Base-by-base conservation (phyloP, 2,797 vertebrate genomes). In the Iguana delicatissima region DNA sequence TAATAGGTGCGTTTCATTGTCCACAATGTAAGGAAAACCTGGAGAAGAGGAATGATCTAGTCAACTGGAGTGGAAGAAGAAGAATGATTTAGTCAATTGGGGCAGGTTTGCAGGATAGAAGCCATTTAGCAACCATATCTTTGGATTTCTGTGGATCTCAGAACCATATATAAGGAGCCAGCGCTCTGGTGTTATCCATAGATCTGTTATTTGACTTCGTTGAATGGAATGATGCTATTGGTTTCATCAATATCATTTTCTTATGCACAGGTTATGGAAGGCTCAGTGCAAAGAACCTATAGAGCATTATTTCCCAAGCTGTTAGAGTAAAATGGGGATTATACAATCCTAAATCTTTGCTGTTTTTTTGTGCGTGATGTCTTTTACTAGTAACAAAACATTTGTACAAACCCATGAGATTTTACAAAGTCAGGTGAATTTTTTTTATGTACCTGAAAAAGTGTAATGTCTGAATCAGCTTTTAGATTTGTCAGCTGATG, bases 401-500 rank as follows among this genome's bases (percentile, higher is more conserved):
- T 85, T 26, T 38, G n/a, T 55, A 57, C 26, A 46, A 69, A 55
- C 46, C 80, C 42, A 80, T 85, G 24, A 29, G 10, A 20, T 52
- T 76, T 89, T 89, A 18, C 38, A 76, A 32, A 89, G 38, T 26
- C 57, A 42, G 50, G 52, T 76, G 38, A 69, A 88, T 72, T 81
- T 80, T 79, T 59, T 24, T 69, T 4, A 86, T 86, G 42, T 59
- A 1, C 59, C n/a, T 69, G 1, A 69, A 59, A 50, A 89, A 85
- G 55, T 80, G 20, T n/a, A 73, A 59, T 59, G 7, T 62, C 35
- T 80, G 38, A 90, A 59, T 24, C 20, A 24, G 14, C 9, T 13
- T 81, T 80, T 80, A 74, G 52, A 59, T 89, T 0, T n/a, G 59
- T 88, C 85, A 57, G 9, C 46, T 80, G 77, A 89, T 81, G 85